phyloP scores from a whole-genome alignment of 2,113 vertebrate genomes.

The Pygoscelis adeliae region DNA sequence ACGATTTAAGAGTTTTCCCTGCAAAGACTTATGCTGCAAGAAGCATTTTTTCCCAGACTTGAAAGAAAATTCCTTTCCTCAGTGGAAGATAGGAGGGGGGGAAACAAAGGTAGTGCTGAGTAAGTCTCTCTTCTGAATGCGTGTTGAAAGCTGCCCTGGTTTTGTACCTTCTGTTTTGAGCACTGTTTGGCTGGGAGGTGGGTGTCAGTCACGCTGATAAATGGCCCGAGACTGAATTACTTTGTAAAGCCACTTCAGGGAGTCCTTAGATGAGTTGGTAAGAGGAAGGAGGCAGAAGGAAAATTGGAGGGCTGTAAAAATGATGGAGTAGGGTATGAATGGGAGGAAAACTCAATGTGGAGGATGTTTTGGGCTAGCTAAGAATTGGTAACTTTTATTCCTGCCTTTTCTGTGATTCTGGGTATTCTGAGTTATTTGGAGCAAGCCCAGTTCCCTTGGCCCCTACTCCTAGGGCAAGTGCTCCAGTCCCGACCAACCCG shows the following conservation, averaged over 20 bases:
- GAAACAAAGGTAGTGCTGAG: background rate
- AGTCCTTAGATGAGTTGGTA: background rate
- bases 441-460: background rate
- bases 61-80: background rate
- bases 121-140: background rate
- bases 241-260: background rate
- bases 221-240: background rate
- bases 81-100: background rate
- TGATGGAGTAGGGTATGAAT: background rate
- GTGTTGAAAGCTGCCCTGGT: background rate
- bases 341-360: background rate
- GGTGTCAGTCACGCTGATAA: background rate
- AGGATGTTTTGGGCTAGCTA: background rate
- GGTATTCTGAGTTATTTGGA: background rate
- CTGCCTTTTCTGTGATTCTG: background rate
- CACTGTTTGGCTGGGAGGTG: background rate
- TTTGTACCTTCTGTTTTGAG: background rate
- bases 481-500: background rate
- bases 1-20: background rate
- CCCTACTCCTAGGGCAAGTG: accelerated
- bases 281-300: background rate
- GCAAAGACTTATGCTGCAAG: background rate
- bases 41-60: background rate
- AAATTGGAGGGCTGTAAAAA: background rate
- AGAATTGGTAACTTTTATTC: background rate